phyloP scores from a whole-genome alignment of 2,113 vertebrate species.

The Rhinolophus sinicus region DNA sequence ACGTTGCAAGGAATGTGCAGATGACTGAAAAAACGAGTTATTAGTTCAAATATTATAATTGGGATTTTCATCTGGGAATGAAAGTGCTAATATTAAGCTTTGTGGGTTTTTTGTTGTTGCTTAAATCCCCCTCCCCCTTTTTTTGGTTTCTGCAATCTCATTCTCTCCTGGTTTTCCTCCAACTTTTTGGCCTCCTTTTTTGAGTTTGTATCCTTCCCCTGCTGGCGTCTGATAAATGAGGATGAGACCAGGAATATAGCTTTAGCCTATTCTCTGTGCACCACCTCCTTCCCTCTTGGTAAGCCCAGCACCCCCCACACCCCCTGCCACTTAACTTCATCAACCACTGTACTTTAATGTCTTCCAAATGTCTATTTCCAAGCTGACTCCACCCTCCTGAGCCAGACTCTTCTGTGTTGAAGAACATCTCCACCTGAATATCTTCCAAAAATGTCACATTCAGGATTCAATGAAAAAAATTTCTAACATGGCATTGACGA shows the following conservation, averaged over 20 bases:
- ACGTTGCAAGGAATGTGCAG: not conserved
- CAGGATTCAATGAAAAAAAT: not conserved
- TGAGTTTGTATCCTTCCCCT: not conserved
- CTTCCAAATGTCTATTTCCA: not conserved
- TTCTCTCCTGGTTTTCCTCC: not conserved
- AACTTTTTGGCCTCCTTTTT: not conserved
- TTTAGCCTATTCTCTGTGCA: not conserved
- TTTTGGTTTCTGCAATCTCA: not conserved
- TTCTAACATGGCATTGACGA: not conserved
- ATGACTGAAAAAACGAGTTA: not conserved
- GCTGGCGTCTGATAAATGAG: not conserved
- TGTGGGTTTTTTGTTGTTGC: not conserved
- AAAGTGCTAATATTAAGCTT: not conserved
- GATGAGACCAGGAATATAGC: not conserved
- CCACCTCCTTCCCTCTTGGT: not conserved
- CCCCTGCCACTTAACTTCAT: not conserved
- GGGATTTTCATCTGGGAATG: not conserved
- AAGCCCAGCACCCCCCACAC: not conserved
- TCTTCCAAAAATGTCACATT: not conserved
- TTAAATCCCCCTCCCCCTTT: not conserved
- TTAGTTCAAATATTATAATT: not conserved
- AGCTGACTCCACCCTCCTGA: not conserved
- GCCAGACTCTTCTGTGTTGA: not conserved
- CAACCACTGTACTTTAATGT: not conserved
- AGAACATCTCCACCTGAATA: not conserved